Evolutionary conservation across 2,888 invertebrate species (phyloP).

Genomic region (Cenopis cana): DNA sequence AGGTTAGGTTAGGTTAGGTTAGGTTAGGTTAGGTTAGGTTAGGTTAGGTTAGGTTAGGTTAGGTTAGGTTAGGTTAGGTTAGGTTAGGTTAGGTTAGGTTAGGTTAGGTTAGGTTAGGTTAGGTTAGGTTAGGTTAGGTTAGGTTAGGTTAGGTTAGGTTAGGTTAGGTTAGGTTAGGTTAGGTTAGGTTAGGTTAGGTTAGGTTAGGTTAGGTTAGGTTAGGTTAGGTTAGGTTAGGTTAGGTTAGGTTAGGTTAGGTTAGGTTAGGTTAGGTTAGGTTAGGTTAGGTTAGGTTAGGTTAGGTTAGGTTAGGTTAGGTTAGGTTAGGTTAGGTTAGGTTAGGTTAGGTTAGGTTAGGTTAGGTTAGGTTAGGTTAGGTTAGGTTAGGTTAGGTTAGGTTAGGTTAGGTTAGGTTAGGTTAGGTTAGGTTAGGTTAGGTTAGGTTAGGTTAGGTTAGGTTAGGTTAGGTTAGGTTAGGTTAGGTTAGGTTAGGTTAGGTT

Average conservation of each 20-base stretch:
- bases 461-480: slow-evolving; percentile 43
- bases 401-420: slow-evolving; percentile 47
- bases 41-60: slow-evolving; percentile 27
- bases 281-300: slow-evolving; percentile 50
- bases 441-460: slow-evolving; percentile 47
- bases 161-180: slow-evolving; percentile 25
- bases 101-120: slow-evolving; percentile 14
- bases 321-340: slow-evolving; percentile 50
- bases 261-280: slow-evolving; percentile 44
- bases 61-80: slow-evolving; percentile 29
- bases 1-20: slow-evolving; percentile 39
- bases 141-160: slow-evolving; percentile 21
- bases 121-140: slow-evolving; percentile 9
- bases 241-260: slow-evolving; percentile 29
- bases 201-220: slow-evolving; percentile 29
- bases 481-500: slow-evolving; percentile 45
- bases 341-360: slow-evolving; percentile 49
- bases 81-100: slow-evolving; percentile 16
- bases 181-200: slow-evolving; percentile 29
- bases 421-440: slow-evolving; percentile 47
- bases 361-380: slow-evolving; percentile 47
- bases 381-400: slow-evolving; percentile 40
- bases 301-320: slow-evolving; percentile 51
- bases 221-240: slow-evolving; percentile 29
- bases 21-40: slow-evolving; percentile 24